These are phyloP conservation scores for Phalacrocorax aristotelis DNA, from an alignment of 2,113 vertebrate species.

Conservation along the genomic window DNA sequence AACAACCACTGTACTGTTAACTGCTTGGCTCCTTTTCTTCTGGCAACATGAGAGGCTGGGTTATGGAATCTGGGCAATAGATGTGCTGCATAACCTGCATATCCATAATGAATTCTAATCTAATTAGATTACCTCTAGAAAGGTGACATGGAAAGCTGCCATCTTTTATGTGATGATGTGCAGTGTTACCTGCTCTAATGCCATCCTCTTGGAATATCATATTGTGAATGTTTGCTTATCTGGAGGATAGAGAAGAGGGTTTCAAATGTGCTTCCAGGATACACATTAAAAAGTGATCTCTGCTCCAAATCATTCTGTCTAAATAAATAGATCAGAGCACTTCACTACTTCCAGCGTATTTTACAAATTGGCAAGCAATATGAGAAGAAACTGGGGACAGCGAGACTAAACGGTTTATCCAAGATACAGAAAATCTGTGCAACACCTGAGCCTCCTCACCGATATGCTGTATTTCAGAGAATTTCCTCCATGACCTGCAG, in stretches of 20 bases:
- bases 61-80: neutral
- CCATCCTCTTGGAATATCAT: neutral
- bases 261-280: neutral
- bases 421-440: neutral
- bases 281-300: neutral
- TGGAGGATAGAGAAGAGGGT: neutral
- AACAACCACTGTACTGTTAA: neutral
- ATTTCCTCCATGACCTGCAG: neutral
- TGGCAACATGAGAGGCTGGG: neutral
- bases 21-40: neutral
- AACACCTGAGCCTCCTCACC: neutral
- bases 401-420: neutral
- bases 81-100: neutral
- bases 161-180: neutral
- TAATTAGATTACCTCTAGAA: neutral
- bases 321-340: constrained; percentile 2
- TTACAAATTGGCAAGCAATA: constrained; percentile 5
- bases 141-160: constrained; percentile 1
- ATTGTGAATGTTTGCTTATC: neutral
- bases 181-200: neutral
- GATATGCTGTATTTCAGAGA: neutral
- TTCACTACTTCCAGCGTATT: neutral
- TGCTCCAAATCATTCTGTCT: neutral
- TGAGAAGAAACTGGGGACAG: neutral
- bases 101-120: neutral